Evolutionary conservation across 2,888 invertebrate genomes (phyloP).

Genomic region (Luffia ferchaultella): DNA sequence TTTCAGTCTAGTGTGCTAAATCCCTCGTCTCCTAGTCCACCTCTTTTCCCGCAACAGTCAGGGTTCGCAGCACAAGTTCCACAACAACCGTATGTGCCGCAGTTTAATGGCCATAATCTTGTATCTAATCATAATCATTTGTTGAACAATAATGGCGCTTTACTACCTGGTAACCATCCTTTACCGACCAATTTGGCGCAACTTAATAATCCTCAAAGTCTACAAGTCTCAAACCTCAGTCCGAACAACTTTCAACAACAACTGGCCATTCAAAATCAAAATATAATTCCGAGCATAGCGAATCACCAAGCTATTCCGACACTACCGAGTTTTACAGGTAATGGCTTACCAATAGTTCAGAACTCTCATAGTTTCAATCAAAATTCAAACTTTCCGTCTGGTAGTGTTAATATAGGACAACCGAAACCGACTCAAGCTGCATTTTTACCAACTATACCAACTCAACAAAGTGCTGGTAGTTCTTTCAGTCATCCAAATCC

Average conservation of each 20-base stretch:
- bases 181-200: constrained; percentile 23
- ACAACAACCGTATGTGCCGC: constrained; percentile 43
- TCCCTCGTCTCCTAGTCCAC: constrained; percentile 25
- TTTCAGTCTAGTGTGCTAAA: constrained; percentile 38
- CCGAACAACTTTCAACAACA: constrained; percentile 7
- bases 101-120: constrained; percentile 35
- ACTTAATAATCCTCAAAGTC: constrained; percentile 26
- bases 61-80: constrained; percentile 19
- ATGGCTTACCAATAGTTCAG: constrained; percentile 32
- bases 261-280: constrained; percentile 28
- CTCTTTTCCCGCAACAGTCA: constrained; percentile 40
- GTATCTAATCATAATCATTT: constrained; percentile 32
- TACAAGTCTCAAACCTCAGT: constrained; percentile 7
- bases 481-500: constrained; percentile 43
- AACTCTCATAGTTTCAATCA: constrained; percentile 32
- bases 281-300: constrained; percentile 22
- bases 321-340: constrained; percentile 37
- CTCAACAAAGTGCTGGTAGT: constrained; percentile 30
- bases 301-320: constrained; percentile 40
- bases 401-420: constrained; percentile 35
- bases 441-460: constrained; percentile 44
- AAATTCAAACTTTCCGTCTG: constrained; percentile 27
- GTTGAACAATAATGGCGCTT: constrained; percentile 21
- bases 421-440: constrained; percentile 46
- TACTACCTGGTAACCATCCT: constrained; percentile 26